Evolutionary conservation across 2,797 vertebrate species (phyloP), one percentile per base, ranked within the genome.

Genomic region (Crocodylus rhombifer): DNA sequence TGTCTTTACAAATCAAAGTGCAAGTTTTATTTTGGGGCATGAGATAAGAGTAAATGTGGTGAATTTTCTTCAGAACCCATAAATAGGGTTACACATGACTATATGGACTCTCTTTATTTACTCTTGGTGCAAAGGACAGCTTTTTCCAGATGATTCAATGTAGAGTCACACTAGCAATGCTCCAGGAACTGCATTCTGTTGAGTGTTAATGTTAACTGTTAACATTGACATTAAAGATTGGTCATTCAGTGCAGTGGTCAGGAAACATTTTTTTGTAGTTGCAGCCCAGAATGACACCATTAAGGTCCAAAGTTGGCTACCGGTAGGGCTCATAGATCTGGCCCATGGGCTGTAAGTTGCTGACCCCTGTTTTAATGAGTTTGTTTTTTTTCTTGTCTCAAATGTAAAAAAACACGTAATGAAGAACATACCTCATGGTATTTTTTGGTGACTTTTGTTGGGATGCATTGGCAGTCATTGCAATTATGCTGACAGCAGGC

Each of bases 401-500:
- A 86, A 61, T 7, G 4, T 0, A 17, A 3, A 76, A 36, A 76
- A 51, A 51, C 0, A 2, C 9, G 87, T 80, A 91, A 81, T 4
- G 1, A 2, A 23, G 6, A 0, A n/a, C 60, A 0, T 97, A 99
- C 99, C 99, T 99, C 99, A 0, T 99, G 99, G 94, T 99, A 99
- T 94, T 99, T 99, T 98, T 99, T 99, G 65, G 98, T 98, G 94
- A 99, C 98, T 97, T 98, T 98, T 82, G 98, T 97, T 71, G 99
- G 98, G 26, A 98, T 97, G 42, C 99, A 99, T n/a, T 99, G 99
- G 96, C 99, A 99, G 86, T 99, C 98, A 25, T 96, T 98, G 98
- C 99, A 99, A 67, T 97, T 98, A 94, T 99, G 98, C 23, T 99
- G 98, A 94, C 99, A 99, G 89, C 99, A 99, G 95, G 98, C 98